These are phyloP conservation scores for Lemur catta DNA, from an alignment of 2,797 vertebrate species.

Conservation along the genomic window DNA sequence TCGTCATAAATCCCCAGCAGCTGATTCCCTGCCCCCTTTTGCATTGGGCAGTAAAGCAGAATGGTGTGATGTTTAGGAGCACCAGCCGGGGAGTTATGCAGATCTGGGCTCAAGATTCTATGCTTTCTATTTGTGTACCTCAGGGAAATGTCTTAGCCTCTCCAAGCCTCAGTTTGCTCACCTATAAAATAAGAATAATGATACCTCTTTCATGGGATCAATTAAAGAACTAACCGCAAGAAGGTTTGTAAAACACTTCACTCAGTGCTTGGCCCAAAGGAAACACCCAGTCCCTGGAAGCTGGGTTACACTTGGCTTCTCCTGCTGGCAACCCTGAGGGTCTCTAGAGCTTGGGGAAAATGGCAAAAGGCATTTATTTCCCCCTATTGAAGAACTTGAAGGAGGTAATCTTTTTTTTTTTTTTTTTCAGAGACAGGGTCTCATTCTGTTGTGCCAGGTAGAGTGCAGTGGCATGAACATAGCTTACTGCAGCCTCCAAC, in stretches of 20 bases:
- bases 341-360: not conserved
- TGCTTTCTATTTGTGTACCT: not conserved
- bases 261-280: not conserved
- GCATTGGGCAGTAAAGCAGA: fast-evolving
- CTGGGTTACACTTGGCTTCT: not conserved
- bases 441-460: not conserved
- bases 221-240: not conserved
- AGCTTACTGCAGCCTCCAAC: not conserved
- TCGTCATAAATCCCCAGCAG: not conserved
- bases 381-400: not conserved
- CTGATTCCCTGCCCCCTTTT: not conserved
- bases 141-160: not conserved
- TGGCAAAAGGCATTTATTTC: not conserved
- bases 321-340: not conserved
- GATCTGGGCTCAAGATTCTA: not conserved
- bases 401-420: not conserved
- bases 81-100: not conserved
- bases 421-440: not conserved
- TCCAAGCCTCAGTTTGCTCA: not conserved
- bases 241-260: not conserved
- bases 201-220: not conserved
- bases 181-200: not conserved
- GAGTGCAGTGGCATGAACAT: not conserved
- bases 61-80: not conserved
- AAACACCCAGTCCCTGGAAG: not conserved